Base-by-base conservation (phyloP, 2,888 invertebrate species). In the Nomada goodeniana region DNA sequence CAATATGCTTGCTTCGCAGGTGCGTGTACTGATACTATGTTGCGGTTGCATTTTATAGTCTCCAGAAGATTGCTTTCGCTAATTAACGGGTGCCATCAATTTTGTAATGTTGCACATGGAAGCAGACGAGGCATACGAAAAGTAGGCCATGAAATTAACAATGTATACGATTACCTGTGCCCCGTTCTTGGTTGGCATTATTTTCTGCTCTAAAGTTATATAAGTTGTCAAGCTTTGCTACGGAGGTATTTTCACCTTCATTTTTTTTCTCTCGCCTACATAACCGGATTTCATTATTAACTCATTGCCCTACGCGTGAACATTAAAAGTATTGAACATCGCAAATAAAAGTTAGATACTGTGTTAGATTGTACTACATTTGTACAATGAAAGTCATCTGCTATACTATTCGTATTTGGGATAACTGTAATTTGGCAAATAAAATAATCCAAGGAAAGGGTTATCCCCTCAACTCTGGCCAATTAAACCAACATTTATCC, bases 121-220 rank as follows among this genome's bases (percentile, higher is more conserved):
- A 53, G 47, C 60, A 44, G 4, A 13, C n/a, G 15, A 55, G 11
- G 4, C 23, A 26, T 26, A 26, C 9, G 18, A 26, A 60, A 70
- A 57, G 29, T 81, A 11, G 59, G 26, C 50, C n/a, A 26, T 3
- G 20, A 18, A 59, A 80, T 69, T 70, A 65, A 75, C 18, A 80
- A 77, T 80, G 69, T 77, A 75, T 57, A 55, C 11, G 15, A 23
- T n/a, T 29, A 11, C 20, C 23, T 70, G 29, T 52, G 50, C 18
- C 11, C 11, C 36, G 10, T 5, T 65, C 23, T 13, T 20, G 5
- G 26, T 50, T 61, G 50, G 23, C 18, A 61, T 50, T 72, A 72
- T 15, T 26, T 52, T 44, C 26, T 36, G 44, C 57, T 36, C 26
- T n/a, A 10, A n/a, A 10, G 44, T 68, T 26, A 50, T 55, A 13